Percentiles rank a stretch among this genome's conserved stretches.
Evolutionary conservation across 2,888 invertebrate species (phyloP).

Genomic region (Ectemnius lituratus): DNA sequence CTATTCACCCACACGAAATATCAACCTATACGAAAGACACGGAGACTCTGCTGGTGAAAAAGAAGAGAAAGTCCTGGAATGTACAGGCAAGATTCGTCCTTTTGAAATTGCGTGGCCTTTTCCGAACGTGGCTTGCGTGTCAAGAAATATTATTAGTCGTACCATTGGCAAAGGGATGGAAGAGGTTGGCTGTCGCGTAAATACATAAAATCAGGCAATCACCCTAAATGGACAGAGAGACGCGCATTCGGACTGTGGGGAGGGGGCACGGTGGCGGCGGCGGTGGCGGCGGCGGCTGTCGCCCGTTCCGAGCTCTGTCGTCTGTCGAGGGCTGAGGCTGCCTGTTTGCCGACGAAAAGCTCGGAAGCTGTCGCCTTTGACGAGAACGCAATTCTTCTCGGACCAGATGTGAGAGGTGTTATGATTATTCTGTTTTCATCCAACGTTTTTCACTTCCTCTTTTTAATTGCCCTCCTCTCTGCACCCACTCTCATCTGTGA

Average conservation of each 20-base stretch:
- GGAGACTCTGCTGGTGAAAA: too few relatives aligned
- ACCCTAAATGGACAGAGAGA: conserved; percentile 69
- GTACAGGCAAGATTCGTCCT: too few relatives aligned
- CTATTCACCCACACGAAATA: too few relatives aligned
- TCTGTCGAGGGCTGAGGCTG: conserved; percentile 69
- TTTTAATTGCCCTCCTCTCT: too few relatives aligned
- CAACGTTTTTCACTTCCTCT: not conserved
- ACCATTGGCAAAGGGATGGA: not conserved
- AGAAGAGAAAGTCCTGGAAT: too few relatives aligned
- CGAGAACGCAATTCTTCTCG: conserved; percentile 44
- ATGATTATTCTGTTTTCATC: conserved; percentile 27
- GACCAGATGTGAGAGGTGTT: conserved; percentile 36
- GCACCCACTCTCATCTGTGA: too few relatives aligned
- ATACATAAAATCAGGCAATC: conserved; percentile 76
- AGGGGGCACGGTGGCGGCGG: not conserved
- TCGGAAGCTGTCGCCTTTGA: conserved; percentile 48
- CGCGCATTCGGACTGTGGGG: too few relatives aligned
- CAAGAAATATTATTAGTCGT: too few relatives aligned
- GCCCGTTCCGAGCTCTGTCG: conserved; percentile 65
- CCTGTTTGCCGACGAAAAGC: conserved; percentile 65
- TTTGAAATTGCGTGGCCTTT: too few relatives aligned
- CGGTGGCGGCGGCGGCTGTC: too few relatives aligned
- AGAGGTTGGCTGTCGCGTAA: conserved; percentile 47
- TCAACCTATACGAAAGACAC: too few relatives aligned
- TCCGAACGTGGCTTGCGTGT: too few relatives aligned